Evolutionary conservation across 2,113 vertebrate genomes (phyloP).

Genomic region (Syngnathus floridae): DNA sequence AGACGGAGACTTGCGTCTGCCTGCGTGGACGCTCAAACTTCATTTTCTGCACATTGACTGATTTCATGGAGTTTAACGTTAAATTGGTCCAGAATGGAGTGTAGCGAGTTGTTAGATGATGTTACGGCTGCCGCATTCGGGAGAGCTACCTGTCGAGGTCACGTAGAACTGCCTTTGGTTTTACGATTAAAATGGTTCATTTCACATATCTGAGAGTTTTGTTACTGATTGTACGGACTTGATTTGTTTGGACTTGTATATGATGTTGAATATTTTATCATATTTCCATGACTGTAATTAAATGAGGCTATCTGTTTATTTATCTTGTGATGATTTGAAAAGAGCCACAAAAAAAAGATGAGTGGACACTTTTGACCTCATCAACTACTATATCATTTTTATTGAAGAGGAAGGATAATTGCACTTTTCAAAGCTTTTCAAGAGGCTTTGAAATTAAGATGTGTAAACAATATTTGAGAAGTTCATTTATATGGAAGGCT

Average conservation of each 20-base stretch:
- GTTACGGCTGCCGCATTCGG: constrained; percentile 59
- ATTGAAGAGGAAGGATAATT: constrained; percentile 51
- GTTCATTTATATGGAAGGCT: constrained; percentile 73
- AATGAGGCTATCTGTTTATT: constrained; percentile 22
- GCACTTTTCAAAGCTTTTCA: constrained; percentile 49
- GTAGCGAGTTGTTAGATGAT: constrained; percentile 61
- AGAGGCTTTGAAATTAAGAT: constrained; percentile 55
- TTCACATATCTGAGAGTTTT: not conserved
- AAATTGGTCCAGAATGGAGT: constrained; percentile 53
- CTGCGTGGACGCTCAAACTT: constrained; percentile 44
- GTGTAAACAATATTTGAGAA: constrained; percentile 62
- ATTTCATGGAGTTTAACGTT: constrained; percentile 61
- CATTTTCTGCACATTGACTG: constrained; percentile 59
- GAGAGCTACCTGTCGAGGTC: constrained; percentile 58
- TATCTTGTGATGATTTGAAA: constrained; percentile 11
- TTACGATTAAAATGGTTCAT: not conserved
- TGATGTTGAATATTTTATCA: not conserved
- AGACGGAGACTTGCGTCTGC: constrained; percentile 43
- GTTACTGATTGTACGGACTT: not conserved
- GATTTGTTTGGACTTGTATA: too few relatives aligned
- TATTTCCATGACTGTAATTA: not conserved
- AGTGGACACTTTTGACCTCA: constrained; percentile 29
- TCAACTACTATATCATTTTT: constrained; percentile 31
- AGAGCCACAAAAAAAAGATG: constrained; percentile 27
- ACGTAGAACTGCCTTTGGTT: constrained; percentile 25